Evolutionary conservation across 2,888 invertebrate genomes (phyloP), one percentile per base, ranked within the genome.

Genomic region (Drosophila nigritarsus): DNA sequence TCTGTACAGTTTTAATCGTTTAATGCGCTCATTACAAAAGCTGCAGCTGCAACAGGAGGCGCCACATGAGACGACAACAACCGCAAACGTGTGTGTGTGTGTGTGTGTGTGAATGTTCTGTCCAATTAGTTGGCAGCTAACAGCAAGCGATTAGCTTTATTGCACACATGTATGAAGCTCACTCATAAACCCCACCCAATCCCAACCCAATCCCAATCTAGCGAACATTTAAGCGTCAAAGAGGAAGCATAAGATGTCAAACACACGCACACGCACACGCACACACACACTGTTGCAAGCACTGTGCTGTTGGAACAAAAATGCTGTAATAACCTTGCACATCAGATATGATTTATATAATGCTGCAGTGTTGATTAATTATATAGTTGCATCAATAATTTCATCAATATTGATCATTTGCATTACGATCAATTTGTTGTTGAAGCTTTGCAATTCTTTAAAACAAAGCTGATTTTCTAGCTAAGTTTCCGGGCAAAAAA

Each of bases 1-100:
- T 76, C 60, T 62, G 63, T 59, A 51, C 60, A 61, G 53, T 63
- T 56, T 63, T 68, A 80, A 78, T 65, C 76, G 68, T 54, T 80
- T 73, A 73, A 76, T 68, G 59, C 71, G 38, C 11, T 42, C 20
- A 15, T 45, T 4, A 34, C 30, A 24, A 63, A 62, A 50, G 30
- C 38, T 50, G 54, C 59, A 18, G 7, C 36, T 58, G 59, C 56
- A 75, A 59, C 71, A 71, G 65, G 50, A 65, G 38, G 24, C 40
- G 59, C 58, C 49, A 40, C 40, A 45, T 45, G 29, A 34, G 66
- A 32, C 38, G 67, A n/a, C 67, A 48, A 27, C 53, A 54, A 54
- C n/a, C 58, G 27, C 36, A 53, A 73, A 50, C 32, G 24, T 29
- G 29, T 5, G 29, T 40, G 30, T 59, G 36, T 55, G 32, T 32